These are phyloP conservation scores for Formica exsecta DNA, from an alignment of 1,140 invertebrate genomes.

Conservation along the genomic window DNA sequence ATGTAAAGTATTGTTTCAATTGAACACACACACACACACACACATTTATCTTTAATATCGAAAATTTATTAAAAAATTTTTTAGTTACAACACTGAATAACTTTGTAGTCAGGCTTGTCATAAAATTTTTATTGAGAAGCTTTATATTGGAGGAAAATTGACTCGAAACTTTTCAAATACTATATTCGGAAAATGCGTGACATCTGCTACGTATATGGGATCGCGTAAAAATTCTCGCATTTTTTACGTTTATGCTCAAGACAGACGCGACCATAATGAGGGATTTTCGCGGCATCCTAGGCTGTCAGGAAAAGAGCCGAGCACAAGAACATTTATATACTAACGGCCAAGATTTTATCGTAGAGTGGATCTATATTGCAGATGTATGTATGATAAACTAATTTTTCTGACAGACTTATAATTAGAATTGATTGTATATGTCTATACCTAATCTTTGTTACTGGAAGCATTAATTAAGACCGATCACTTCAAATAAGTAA, in stretches of 20 bases:
- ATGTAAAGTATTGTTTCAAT: not conserved
- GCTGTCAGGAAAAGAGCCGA: not conserved
- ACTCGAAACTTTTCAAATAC: not conserved
- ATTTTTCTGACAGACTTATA: not conserved
- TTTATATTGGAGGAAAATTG: not conserved
- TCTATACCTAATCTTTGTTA: not conserved
- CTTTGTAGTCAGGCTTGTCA: not conserved
- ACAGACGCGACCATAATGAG: not conserved
- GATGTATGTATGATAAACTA: not conserved
- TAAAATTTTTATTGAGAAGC: not conserved
- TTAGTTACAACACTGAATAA: not conserved
- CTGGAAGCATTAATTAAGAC: not conserved
- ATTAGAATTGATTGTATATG: not conserved
- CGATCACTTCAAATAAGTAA: conserved; percentile 20
- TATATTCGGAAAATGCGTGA: not conserved
- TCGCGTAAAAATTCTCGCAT: not conserved
- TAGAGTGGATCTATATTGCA: not conserved
- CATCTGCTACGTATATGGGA: not conserved
- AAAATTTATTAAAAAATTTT: not conserved
- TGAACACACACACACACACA: not conserved
- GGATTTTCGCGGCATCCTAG: not conserved
- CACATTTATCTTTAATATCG: not conserved
- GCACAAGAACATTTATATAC: not conserved
- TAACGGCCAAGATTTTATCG: not conserved
- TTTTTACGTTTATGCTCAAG: not conserved